Percentiles rank a stretch among this genome's conserved stretches.
Conservation (phyloP, 1,140 invertebrate species). For the Bombus haemorrhoidalis region DNA sequence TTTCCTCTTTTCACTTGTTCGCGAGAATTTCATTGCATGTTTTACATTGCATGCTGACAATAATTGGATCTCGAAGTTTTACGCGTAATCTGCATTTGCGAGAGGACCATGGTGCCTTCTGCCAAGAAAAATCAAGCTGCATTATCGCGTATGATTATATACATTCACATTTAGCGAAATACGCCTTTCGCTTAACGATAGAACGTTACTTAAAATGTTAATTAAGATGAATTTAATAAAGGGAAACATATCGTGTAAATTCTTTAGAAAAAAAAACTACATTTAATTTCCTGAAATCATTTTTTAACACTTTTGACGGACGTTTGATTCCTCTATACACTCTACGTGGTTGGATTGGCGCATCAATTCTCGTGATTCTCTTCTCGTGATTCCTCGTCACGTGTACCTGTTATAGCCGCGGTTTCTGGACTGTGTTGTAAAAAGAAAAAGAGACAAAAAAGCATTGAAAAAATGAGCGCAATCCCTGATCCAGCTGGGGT, state of each 20-base stretch:
- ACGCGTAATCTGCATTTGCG: background rate
- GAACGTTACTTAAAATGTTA: no score
- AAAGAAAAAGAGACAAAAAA: slow-evolving; percentile 37
- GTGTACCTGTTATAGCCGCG: slow-evolving; percentile 35
- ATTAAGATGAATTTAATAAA: background rate
- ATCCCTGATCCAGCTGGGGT: slow-evolving; percentile 51
- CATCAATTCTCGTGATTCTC: background rate
- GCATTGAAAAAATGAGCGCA: slow-evolving; percentile 21
- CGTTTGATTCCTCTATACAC: background rate
- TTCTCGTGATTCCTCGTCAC: slow-evolving; percentile 27
- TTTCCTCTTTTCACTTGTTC: no score
- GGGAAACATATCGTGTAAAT: background rate
- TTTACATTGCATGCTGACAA: background rate
- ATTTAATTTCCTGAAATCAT: no score
- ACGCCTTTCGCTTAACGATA: background rate
- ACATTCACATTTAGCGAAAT: background rate
- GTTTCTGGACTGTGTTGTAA: slow-evolving; percentile 21
- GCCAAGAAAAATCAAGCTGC: background rate
- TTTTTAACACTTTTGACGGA: background rate
- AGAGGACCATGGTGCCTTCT: background rate
- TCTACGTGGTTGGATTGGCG: background rate
- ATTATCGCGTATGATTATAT: no score
- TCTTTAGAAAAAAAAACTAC: no score
- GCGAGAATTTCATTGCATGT: background rate
- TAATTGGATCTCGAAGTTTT: background rate